Evolutionary conservation across 2,113 vertebrate genomes (phyloP), one percentile per base, ranked within the genome.

Genomic region (Pachypanchax playfairii): DNA sequence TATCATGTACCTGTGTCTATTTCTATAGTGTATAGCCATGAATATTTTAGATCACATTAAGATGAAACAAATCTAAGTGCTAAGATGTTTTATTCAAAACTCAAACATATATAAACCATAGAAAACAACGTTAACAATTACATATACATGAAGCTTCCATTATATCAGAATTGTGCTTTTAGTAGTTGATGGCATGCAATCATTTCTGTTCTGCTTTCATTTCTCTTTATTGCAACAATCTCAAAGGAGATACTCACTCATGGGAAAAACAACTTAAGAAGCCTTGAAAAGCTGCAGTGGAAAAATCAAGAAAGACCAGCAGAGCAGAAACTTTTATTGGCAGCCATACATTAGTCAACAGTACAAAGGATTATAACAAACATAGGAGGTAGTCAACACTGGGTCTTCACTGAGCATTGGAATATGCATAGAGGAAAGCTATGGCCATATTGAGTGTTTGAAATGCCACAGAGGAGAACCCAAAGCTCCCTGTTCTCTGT

Each of bases 361-460:
- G 67, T 85, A 79, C 80, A 87, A 86, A 88, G 85, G 75, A 87
- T 69, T 52, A 36, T 76, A 80, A 74, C 79, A 86, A 85, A 90
- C 77, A 65, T 71, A 44, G 81, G 88, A 90, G 88, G 88, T 90
- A 90, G 88, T 85, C 22, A 26, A 79, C 58, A 65, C 63, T 13
- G 65, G 81, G 77, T 75, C 75, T 78, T 81, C 76, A 76, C 75
- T 81, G 78, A 77, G 68, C 74, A 66, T 66, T 79, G 75, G 59
- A 54, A 64, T 80, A 76, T 90, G 88, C 88, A 90, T 90, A 89
- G 87, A 87, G 79, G 65, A 83, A 71, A 76, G 75, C 76, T 70
- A 82, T 80, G 73, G 88, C 77, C 83, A 64, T 78, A 59, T 8
- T 59, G 61, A 77, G 65, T 73, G 43, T 59, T 73, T 67, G 38